Conservation (phyloP, 2,888 invertebrate genomes). For the Eilema caniola region DNA sequence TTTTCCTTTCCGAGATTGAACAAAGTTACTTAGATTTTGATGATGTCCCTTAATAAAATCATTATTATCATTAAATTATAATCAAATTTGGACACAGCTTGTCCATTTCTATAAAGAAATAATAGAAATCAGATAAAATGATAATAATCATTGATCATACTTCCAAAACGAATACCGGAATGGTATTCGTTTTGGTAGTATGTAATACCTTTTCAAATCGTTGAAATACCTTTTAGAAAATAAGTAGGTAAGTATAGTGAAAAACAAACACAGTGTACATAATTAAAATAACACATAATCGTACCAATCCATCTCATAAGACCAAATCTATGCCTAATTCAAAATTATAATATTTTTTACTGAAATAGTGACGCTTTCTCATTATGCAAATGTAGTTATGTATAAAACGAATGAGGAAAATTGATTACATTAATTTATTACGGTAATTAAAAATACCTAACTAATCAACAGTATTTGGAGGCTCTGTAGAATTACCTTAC, state of each 20-base stretch:
- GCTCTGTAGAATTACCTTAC: background rate
- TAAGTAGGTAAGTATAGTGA: background rate
- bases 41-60: too few relatives aligned
- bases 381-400: background rate
- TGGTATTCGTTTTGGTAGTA: too few relatives aligned
- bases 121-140: background rate
- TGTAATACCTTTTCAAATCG: too few relatives aligned
- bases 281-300: conserved; percentile 9
- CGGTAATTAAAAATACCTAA: conserved; percentile 13
- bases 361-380: background rate
- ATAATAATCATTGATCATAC: background rate
- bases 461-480: background rate
- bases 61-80: too few relatives aligned
- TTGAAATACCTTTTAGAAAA: too few relatives aligned
- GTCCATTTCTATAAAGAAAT: too few relatives aligned
- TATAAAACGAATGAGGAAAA: conserved; percentile 2
- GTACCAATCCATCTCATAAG: background rate
- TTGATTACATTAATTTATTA: conserved; percentile 10
- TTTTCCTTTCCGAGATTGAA: too few relatives aligned
- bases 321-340: conserved; percentile 9
- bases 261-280: background rate
- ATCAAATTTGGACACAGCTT: too few relatives aligned
- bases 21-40: too few relatives aligned
- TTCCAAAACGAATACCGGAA: background rate
- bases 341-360: background rate